Evolutionary conservation across 1,140 invertebrate genomes (phyloP).

Genomic region (Parapsyche elsis): DNA sequence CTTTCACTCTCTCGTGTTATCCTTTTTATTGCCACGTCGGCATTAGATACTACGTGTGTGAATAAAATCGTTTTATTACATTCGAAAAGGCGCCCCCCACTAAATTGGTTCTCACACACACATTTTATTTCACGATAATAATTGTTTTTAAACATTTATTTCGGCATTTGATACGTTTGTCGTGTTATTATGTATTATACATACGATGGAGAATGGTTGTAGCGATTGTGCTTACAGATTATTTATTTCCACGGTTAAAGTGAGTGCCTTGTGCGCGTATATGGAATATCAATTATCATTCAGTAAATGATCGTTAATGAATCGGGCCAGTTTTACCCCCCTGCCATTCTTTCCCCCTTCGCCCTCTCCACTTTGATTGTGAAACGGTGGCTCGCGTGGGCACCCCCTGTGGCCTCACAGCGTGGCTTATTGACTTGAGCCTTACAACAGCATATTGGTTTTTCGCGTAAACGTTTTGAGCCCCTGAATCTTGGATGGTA

Average conservation of each 20-base stretch:
- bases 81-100: too few relatives aligned
- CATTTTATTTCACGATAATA: neutral
- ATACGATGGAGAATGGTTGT: too few relatives aligned
- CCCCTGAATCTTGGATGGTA: slow-evolving; percentile 27
- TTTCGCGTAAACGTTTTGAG: slow-evolving; percentile 53
- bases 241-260: neutral
- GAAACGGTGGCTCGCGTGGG: slow-evolving; percentile 25
- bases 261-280: slow-evolving; percentile 22
- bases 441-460: slow-evolving; percentile 56
- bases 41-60: slow-evolving; percentile 35
- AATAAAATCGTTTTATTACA: slow-evolving; percentile 39
- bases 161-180: too few relatives aligned
- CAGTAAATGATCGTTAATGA: slow-evolving; percentile 44
- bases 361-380: neutral
- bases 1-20: slow-evolving; percentile 41
- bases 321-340: neutral
- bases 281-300: slow-evolving; percentile 42
- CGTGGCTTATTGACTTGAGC: slow-evolving; percentile 50
- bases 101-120: neutral
- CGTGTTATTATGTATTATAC: too few relatives aligned
- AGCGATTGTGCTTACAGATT: too few relatives aligned
- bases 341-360: neutral
- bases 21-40: slow-evolving; percentile 41
- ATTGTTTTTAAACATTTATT: too few relatives aligned
- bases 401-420: slow-evolving; percentile 39